These are phyloP conservation scores for Adelges cooleyi DNA, from an alignment of 1,140 invertebrate species.

Conservation along the genomic window DNA sequence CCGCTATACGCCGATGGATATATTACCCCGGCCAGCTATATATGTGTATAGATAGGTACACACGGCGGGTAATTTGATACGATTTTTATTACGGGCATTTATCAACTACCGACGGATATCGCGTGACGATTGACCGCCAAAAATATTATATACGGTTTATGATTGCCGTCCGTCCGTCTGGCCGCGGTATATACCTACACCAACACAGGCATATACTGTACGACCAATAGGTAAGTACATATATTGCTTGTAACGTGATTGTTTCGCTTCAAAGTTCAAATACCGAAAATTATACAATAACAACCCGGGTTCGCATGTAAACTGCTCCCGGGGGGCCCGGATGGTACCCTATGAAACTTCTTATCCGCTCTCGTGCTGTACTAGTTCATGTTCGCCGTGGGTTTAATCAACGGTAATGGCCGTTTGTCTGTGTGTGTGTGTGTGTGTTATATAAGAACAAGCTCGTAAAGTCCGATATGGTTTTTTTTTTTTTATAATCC, in stretches of 20 bases:
- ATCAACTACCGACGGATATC: slow-evolving; percentile 15
- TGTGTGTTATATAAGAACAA: background rate
- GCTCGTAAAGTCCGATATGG: slow-evolving; percentile 3
- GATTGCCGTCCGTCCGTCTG: background rate
- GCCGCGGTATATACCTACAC: too few relatives aligned
- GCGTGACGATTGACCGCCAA: slow-evolving; percentile 19
- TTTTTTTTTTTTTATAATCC: slow-evolving; percentile 16
- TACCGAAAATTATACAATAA: slow-evolving; percentile 1
- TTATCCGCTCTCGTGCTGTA: background rate
- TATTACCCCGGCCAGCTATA: background rate
- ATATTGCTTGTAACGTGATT: too few relatives aligned
- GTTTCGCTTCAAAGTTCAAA: slow-evolving; percentile 7
- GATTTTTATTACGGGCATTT: slow-evolving; percentile 27
- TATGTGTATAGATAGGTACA: background rate
- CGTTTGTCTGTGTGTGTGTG: background rate
- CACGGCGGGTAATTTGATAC: slow-evolving; percentile 15
- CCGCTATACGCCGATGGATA: background rate
- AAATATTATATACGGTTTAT: slow-evolving; percentile 9
- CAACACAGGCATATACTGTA: too few relatives aligned
- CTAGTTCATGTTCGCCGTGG: background rate
- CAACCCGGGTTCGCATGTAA: slow-evolving; percentile 5
- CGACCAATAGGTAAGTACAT: too few relatives aligned
- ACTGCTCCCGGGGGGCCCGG: slow-evolving; percentile 14
- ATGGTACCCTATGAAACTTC: background rate
- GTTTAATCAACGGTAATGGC: slow-evolving; percentile 28